phyloP scores from a whole-genome alignment of 2,797 vertebrate genomes.

The Champsocephalus gunnari region DNA sequence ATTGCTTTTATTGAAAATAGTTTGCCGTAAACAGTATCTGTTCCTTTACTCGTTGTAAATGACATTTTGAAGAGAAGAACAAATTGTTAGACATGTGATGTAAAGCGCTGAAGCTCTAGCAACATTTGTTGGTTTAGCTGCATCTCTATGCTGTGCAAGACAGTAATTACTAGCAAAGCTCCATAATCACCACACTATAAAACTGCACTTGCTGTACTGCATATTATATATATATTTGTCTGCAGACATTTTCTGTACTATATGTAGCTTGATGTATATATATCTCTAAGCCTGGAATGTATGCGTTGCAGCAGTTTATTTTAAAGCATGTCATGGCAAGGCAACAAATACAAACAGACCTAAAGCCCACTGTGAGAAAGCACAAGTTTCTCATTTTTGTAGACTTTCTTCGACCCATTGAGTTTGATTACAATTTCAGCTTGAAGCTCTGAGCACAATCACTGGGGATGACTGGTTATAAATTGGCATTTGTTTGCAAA shows the following conservation, averaged over 20 bases:
- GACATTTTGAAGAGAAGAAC: conserved; percentile 36
- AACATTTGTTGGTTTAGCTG: conserved; percentile 49
- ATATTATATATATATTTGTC: conserved; percentile 51
- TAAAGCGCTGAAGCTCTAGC: conserved; percentile 46
- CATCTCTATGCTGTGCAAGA: conserved; percentile 46
- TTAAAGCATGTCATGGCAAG: conserved; percentile 22
- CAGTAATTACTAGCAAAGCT: conserved; percentile 48
- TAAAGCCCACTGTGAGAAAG: conserved; percentile 10
- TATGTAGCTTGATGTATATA: conserved; percentile 27
- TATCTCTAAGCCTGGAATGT: conserved; percentile 11
- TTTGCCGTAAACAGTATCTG: conserved; percentile 25
- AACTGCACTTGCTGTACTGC: conserved; percentile 36
- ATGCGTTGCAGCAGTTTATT: conserved; percentile 26
- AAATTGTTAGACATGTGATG: conserved; percentile 34
- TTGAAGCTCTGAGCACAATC: conserved; percentile 17
- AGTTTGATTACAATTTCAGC: conserved; percentile 13
- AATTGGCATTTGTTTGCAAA: neutral
- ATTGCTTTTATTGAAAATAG: conserved; percentile 72
- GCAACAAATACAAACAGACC: conserved; percentile 11
- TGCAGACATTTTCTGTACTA: conserved; percentile 29
- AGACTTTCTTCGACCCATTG: neutral
- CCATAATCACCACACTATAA: conserved; percentile 46
- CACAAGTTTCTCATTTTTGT: conserved; percentile 6
- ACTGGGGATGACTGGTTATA: conserved; percentile 5
- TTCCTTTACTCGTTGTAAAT: conserved; percentile 37